Evolutionary conservation across 2,797 vertebrate genomes (phyloP), one percentile per base, ranked within the genome.

Genomic region (Syngnathus rostellatus): DNA sequence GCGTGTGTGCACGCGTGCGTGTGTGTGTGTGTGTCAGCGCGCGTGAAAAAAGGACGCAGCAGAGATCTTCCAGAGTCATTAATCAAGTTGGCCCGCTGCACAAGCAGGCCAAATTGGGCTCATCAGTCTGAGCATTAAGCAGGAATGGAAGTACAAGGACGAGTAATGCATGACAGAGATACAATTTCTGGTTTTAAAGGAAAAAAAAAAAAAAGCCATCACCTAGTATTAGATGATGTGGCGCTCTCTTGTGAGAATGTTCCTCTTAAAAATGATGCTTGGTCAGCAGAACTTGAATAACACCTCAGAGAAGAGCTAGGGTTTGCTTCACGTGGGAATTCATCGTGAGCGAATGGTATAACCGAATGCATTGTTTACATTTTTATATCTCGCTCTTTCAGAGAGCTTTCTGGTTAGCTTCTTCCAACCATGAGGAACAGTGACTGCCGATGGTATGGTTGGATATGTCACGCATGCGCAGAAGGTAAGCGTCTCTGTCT

Each of bases 101-200:
- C 91, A 93, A 91, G 84, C 85, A 85, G 87, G 88, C 87, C 89
- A 93, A 93, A 95, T 93, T 91, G 92, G 86, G 87, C 83, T 93
- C 90, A 92, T 92, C 92, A 91, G 91, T 95, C 92, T 94, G 89
- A 91, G 89, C 92, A 91, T 93, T 92, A 92, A 92, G 81, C 82
- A 84, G 88, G 83, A 87, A 89, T 86, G 84, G 77, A 77, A 75
- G 77, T 77, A 73, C 83, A 88, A 88, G 88, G 83, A 84, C 71
- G 40, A 46, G 54, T 50, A 54, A 37, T 23, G 39, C 11, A 62
- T 43, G 21, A 16, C 21, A 62, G n/a, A 62, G 21, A 62, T 45
- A 25, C 11, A 41, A 62, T 40, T 37, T 14, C 14, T 7, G 4
- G 19, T 19, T 48, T 64, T 51, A 51, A 51, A 46, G 6, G n/a